Percentiles rank a stretch among this genome's conserved stretches.
Conservation (phyloP, 2,888 invertebrate genomes). For the Rhingia campestris region DNA sequence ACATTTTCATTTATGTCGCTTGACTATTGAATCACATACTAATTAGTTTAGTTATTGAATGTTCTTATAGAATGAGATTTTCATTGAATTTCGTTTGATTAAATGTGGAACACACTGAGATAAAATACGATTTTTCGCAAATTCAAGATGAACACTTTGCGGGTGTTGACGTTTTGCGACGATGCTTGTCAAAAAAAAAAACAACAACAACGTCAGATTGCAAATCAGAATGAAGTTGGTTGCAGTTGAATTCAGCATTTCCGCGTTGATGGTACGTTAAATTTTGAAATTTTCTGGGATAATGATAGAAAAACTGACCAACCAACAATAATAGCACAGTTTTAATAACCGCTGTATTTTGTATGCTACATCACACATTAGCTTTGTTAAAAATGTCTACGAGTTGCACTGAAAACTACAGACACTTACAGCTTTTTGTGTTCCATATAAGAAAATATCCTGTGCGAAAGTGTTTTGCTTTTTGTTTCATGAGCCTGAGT, state of each 20-base stretch:
- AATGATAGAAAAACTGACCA: too few relatives aligned
- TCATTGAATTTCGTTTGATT: slow-evolving; percentile 2
- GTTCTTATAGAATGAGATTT: neutral
- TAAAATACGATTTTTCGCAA: slow-evolving; percentile 41
- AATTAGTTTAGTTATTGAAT: slow-evolving; percentile 12
- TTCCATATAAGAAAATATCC: too few relatives aligned
- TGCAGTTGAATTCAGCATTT: neutral
- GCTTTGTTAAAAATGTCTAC: too few relatives aligned
- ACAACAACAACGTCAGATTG: neutral
- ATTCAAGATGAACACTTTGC: slow-evolving; percentile 20
- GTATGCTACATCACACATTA: too few relatives aligned
- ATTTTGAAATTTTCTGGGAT: too few relatives aligned
- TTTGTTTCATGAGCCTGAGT: too few relatives aligned
- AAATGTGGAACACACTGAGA: slow-evolving; percentile 19
- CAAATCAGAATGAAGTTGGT: slow-evolving; percentile 21
- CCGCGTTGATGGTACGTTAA: too few relatives aligned
- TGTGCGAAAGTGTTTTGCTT: too few relatives aligned
- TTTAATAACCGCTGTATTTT: too few relatives aligned
- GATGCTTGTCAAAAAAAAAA: slow-evolving; percentile 45
- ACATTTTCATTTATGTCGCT: slow-evolving; percentile 50
- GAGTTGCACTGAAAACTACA: too few relatives aligned
- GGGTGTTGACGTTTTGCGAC: slow-evolving; percentile 56
- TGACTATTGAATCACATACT: slow-evolving; percentile 56
- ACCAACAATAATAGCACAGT: too few relatives aligned
- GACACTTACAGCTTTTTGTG: too few relatives aligned